Conservation (phyloP, 1,140 invertebrate genomes). For the Drosophila hydei region DNA sequence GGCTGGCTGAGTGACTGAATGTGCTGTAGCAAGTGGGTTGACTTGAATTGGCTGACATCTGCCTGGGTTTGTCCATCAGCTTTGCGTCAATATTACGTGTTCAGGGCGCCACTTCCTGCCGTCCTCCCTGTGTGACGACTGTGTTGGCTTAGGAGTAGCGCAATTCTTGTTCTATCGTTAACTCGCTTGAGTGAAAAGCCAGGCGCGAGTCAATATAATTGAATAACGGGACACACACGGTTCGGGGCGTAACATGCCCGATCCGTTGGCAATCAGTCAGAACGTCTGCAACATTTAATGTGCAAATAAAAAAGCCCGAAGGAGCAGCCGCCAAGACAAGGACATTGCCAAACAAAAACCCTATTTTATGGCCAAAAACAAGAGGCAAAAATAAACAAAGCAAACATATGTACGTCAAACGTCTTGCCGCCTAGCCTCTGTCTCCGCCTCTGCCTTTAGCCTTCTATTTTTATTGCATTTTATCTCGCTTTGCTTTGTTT, state of each 20-base stretch:
- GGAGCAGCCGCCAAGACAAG: constrained; percentile 55
- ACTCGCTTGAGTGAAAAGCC: constrained; percentile 68
- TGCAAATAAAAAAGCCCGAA: constrained; percentile 77
- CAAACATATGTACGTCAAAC: constrained; percentile 45
- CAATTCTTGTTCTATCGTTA: constrained; percentile 51
- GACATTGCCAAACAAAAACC: constrained; percentile 75
- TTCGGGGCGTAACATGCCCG: constrained; percentile 34
- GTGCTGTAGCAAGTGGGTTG: constrained; percentile 25
- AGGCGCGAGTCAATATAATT: constrained; percentile 80
- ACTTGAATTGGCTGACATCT: constrained; percentile 60
- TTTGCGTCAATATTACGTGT: constrained; percentile 10
- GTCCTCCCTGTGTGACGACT: neutral
- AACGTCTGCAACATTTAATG: constrained; percentile 80
- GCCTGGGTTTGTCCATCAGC: constrained; percentile 13
- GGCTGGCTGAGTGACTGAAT: constrained; percentile 3
- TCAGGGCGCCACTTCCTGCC: constrained; percentile 10
- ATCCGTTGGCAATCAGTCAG: constrained; percentile 74
- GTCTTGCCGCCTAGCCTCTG: neutral
- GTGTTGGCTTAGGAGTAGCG: constrained; percentile 13
- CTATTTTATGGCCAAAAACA: constrained; percentile 73
- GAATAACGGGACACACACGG: constrained; percentile 62
- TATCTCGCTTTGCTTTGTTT: constrained; percentile 39
- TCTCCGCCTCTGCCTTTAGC: neutral
- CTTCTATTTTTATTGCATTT: constrained; percentile 70
- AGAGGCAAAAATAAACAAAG: constrained; percentile 64